A percentile compares a stretch with the other conserved stretches of the same genome.
These are phyloP conservation scores for Siniperca chuatsi DNA, from an alignment of 2,113 vertebrate genomes.

Conservation along the genomic window DNA sequence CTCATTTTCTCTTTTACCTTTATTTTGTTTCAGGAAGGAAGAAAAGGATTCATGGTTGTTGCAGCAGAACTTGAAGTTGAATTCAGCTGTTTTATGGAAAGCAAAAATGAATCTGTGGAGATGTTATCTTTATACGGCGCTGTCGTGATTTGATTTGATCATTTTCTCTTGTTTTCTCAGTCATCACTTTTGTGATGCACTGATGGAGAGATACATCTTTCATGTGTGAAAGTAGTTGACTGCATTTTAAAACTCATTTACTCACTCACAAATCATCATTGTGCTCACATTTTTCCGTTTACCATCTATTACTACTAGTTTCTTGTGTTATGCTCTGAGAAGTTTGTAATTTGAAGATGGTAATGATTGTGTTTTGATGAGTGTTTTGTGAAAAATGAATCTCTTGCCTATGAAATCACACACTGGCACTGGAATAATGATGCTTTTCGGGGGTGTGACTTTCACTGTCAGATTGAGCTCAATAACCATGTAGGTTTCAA, in stretches of 20 bases:
- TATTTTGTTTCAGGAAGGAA: conserved; percentile 37
- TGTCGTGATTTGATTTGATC: conserved; percentile 28
- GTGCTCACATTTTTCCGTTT: not conserved
- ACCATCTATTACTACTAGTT: not conserved
- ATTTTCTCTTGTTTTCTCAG: conserved; percentile 23
- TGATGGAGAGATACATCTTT: conserved; percentile 32
- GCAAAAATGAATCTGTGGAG: conserved; percentile 35
- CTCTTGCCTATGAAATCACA: conserved; percentile 1
- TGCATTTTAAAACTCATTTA: not conserved
- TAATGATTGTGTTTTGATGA: too few relatives aligned
- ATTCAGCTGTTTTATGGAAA: conserved; percentile 38
- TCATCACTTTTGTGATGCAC: conserved; percentile 11
- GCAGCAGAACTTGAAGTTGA: conserved; percentile 42
- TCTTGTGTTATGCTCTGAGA: not conserved
- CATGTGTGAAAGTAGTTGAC: conserved; percentile 6
- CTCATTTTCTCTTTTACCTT: conserved; percentile 46
- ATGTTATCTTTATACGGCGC: conserved; percentile 28
- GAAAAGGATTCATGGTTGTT: conserved; percentile 50
- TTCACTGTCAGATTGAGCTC: not conserved
- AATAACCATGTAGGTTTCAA: not conserved
- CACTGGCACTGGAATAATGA: not conserved
- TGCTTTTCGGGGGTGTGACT: not conserved
- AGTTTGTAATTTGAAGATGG: not conserved
- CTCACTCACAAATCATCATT: not conserved
- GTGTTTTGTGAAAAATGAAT: not conserved